Percentiles rank a stretch among this genome's conserved stretches.
Conservation (phyloP, 2,113 vertebrate genomes). For the Gymnogyps californianus region DNA sequence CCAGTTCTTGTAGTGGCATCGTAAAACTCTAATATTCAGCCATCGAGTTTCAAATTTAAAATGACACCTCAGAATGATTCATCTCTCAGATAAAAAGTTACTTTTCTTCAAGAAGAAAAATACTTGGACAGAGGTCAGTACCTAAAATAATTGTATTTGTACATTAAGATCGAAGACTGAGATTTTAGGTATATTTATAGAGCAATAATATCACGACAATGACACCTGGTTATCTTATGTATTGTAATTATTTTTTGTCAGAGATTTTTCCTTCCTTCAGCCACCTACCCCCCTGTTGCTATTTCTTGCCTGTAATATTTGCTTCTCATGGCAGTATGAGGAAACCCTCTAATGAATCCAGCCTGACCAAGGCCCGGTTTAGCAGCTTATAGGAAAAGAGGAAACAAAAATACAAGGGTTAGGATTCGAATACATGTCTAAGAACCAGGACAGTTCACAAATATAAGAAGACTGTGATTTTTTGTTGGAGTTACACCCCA, state of each 20-base stretch:
- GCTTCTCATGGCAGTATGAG: neutral
- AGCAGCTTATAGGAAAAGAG: neutral
- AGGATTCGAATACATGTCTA: neutral
- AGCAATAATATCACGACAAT: neutral
- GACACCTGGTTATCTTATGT: neutral
- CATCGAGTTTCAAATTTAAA: neutral
- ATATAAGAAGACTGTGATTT: neutral
- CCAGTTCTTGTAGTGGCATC: neutral
- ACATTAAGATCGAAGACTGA: neutral
- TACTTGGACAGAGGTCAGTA: neutral
- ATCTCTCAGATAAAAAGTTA: neutral
- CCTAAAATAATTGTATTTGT: neutral
- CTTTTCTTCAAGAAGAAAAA: neutral
- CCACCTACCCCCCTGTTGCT: neutral
- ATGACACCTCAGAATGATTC: neutral
- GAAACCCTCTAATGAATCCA: neutral
- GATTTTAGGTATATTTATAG: neutral
- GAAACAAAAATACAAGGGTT: neutral
- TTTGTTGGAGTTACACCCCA: neutral
- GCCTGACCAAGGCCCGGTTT: neutral
- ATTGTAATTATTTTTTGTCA: neutral
- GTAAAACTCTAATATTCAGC: neutral
- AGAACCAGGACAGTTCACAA: neutral
- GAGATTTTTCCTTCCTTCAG: neutral
- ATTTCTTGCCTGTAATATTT: neutral